Conservation (phyloP, 1,140 invertebrate species). For the Manduca sexta region DNA sequence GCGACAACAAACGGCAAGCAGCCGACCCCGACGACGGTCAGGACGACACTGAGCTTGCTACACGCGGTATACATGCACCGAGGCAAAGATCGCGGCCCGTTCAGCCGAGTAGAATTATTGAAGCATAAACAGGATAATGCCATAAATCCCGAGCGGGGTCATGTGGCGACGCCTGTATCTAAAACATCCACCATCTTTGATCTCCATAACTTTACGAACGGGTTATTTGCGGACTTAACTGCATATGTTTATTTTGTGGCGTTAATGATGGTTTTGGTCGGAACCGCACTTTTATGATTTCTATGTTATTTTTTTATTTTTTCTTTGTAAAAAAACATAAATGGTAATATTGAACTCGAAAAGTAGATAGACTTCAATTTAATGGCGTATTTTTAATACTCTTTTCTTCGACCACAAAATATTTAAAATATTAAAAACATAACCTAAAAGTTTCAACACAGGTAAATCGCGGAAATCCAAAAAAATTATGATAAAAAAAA, state of each 20-base stretch:
- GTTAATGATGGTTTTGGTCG: background rate
- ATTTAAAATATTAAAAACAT: too few species aligned
- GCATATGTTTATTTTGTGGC: conserved; percentile 1
- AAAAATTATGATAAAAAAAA: too few species aligned
- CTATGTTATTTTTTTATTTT: too few species aligned
- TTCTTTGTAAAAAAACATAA: background rate
- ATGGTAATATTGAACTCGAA: background rate
- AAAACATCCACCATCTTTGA: conserved; percentile 4
- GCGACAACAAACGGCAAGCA: conserved; percentile 17
- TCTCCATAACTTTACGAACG: background rate
- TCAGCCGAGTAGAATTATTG: conserved; percentile 36
- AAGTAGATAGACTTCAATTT: background rate
- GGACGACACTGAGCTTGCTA: conserved; percentile 24
- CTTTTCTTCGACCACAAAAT: too few species aligned
- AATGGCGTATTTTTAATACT: too few species aligned
- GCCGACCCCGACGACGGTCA: conserved; percentile 17
- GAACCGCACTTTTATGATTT: background rate
- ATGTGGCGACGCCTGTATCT: conserved; percentile 18
- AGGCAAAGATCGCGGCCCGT: conserved; percentile 27
- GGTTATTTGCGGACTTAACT: conserved; percentile 2
- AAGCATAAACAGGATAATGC: conserved; percentile 41
- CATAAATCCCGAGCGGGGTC: conserved; percentile 35
- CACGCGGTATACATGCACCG: conserved; percentile 19
- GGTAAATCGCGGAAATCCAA: too few species aligned
- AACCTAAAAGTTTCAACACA: too few species aligned